phyloP scores from a whole-genome alignment of 2,113 vertebrate genomes.

The Hipposideros armiger region DNA sequence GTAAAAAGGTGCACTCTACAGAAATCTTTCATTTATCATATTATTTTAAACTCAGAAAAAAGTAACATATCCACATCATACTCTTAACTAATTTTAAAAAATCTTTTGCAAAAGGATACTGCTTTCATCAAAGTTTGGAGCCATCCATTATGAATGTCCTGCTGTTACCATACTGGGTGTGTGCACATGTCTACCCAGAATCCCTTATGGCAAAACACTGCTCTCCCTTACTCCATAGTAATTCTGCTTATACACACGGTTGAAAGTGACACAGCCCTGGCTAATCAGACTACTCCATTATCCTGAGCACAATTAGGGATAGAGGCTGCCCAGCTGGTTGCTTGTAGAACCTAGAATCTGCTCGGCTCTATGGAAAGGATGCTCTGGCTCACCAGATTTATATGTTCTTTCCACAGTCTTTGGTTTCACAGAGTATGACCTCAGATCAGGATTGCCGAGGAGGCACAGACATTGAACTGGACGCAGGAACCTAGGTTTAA shows the following conservation, averaged over 20 bases:
- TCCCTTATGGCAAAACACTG: not conserved
- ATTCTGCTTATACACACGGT: not conserved
- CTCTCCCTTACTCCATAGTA: not conserved
- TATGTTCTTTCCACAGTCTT: not conserved
- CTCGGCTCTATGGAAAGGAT: not conserved
- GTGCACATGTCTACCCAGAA: rapidly evolving
- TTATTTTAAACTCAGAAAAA: constrained; percentile 62
- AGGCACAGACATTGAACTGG: not conserved
- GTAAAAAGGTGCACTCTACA: not conserved
- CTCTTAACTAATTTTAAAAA: constrained; percentile 75
- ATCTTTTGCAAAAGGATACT: constrained; percentile 58
- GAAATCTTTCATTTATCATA: constrained; percentile 54
- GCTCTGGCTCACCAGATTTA: not conserved
- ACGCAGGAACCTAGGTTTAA: not conserved
- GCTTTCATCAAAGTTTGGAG: not conserved
- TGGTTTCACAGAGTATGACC: not conserved
- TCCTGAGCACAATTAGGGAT: not conserved
- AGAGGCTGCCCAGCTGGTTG: not conserved
- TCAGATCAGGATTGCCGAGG: not conserved
- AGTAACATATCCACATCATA: constrained; percentile 64
- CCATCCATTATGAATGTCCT: not conserved
- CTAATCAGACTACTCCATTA: not conserved
- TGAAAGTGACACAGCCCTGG: too few species aligned
- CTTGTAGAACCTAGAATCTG: not conserved
- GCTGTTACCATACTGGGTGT: not conserved